Evolutionary conservation across 2,888 invertebrate genomes (phyloP), one percentile per base, ranked within the genome.

Genomic region (Drosophila demipolita): DNA sequence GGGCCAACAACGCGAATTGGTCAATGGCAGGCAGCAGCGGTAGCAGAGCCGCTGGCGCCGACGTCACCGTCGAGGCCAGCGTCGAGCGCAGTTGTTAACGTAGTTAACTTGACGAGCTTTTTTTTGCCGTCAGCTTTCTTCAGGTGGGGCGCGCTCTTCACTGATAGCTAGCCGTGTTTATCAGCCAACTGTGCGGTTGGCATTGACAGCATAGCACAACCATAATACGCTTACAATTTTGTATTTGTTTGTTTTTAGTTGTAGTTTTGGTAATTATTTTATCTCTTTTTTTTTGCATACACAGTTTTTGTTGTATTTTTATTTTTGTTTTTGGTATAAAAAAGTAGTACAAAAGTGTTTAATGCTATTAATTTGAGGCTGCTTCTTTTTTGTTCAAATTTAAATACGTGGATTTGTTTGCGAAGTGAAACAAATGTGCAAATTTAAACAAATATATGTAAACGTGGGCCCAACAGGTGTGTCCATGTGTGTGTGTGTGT

Each of bases 361-460:
- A 78, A 85, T 72, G 64, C 76, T 88, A 88, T 83, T 74, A 75
- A 63, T 81, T 79, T 60, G 36, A 33, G 61, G 81, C 58, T 38
- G 38, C 17, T 57, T n/a, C 26, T 40, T 61, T 62, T 73, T 50
- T 60, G 59, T 60, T 79, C 64, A 69, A 81, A 63, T 78, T 83
- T 61, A 82, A 87, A 81, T 85, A 76, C 71, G 82, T 87, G 78
- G 82, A 85, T 85, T 85, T 89, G 85, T 85, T 85, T 85, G 75
- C 78, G 75, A 75, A 64, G 57, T 75, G 78, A 87, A 85, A 84
- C 85, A 89, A 86, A 78, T 85, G 83, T 85, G 74, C 80, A 87
- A 80, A 87, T 78, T 82, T 78, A 66, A 79, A 80, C 87, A 87
- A 84, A 84, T 77, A 71, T 68, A 66, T 73, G 80, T 81, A 71